Evolutionary conservation across 1,140 invertebrate genomes (phyloP).

Genomic region (honey bee (Apis mellifera)): Amel_HAv3.1 CM009934.2:5411001-5411500

Average conservation of each 20-base stretch:
- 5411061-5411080: neutral
- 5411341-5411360: neutral
- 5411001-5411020: neutral
- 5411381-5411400: neutral
- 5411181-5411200: slow-evolving; percentile 15
- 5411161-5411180: slow-evolving; percentile 14
- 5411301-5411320: neutral
- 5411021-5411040: neutral
- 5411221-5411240: slow-evolving; percentile 49
- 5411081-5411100: neutral
- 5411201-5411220: slow-evolving; percentile 36
- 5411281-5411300: slow-evolving; percentile 29
- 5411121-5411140: slow-evolving; percentile 3
- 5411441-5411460: neutral
- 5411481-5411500: neutral
- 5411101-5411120: neutral
- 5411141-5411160: neutral
- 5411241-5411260: neutral
- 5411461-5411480: too few species aligned
- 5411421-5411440: neutral
- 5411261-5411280: slow-evolving; percentile 25
- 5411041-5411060: neutral
- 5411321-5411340: neutral
- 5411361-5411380: neutral
- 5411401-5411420: neutral